Evolutionary conservation across 2,888 invertebrate genomes (phyloP), one percentile per base, ranked within the genome.

Genomic region (Lasioglossum vierecki): DNA sequence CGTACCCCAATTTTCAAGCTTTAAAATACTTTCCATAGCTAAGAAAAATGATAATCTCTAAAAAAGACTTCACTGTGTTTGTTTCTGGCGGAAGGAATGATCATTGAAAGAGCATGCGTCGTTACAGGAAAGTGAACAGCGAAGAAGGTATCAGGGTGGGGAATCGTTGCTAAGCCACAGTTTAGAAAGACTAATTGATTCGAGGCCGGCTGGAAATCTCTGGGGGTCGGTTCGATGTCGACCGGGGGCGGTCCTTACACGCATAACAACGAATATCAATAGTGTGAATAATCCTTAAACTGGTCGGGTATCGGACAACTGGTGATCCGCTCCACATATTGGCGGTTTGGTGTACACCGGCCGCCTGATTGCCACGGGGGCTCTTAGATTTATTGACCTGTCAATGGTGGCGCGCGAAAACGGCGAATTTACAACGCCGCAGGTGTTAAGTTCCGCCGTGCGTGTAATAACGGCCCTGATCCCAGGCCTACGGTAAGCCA

Each of bases 361-460:
- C 86, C 84, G 90, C 81, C 90, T 92, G 92, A 92, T 93, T 93
- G 92, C 92, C 89, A 92, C 89, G 85, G 87, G 91, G 91, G 88
- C 90, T 83, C 91, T 89, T 90, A 91, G 92, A 93, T 94, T 94
- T 93, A 94, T 94, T 92, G 92, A 93, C 93, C 94, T 92, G 91
- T 93, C 93, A 93, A 93, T 92, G 92, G 89, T 83, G 91, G 90
- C 89, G 90, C 91, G 91, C 92, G 90, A 93, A 93, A 93, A 93
- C 88, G 90, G 91, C 90, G 91, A 93, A 93, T 92, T 92, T 92
- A 91, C 92, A 91, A 92, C 93, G 90, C 93, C 92, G 93, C 93
- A 93, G 93, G 93, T 93, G 93, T 93, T 92, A 93, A 93, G 92
- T 92, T 92, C 90, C 83, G 85, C 90, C 91, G 90, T 91, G 91